Base-by-base conservation (phyloP, 2,888 invertebrate genomes). In the Drosophila austrosaltans region DNA sequence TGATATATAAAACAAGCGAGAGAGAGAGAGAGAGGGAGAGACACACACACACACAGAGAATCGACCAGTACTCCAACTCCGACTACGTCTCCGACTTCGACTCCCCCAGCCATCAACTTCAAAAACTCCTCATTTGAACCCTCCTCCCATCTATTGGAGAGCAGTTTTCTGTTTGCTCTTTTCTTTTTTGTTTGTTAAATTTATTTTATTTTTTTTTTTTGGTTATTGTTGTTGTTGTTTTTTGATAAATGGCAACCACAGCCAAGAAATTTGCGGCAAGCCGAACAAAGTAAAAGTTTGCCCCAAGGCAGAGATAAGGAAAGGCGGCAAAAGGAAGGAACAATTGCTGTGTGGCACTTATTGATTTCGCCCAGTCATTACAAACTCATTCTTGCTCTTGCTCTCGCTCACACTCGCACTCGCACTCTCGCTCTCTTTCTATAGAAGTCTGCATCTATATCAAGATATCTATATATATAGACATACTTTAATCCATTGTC, bases 191-290 rank as follows among this genome's bases (percentile, higher is more conserved):
- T 48, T 48, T 48, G 22, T 25, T 48, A 25, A 10, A 25, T 22
- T 48, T 25, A 7, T 0, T 44, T 44, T 16, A 16, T 25, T 48
- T 48, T 48, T 3, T 22, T 22, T 22, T 48, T 48, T 12, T 25
- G 8, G 22, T 48, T 48, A 10, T 48, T 22, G 22, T 48, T 48
- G 48, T 48, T 48, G 48, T 48, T 48, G 22, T 48, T 48, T 5
- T 79, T 74, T 79, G 79, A 79, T 79, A 82, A 79, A 79, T 82
- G 82, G 80, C 71, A 71, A 36, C 48, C 44, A 65, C 62, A 77
- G 72, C 70, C 65, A 64, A 75, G 67, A 81, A 76, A 76, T 69
- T 69, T 77, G 75, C 66, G 82, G 78, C 83, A 72, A 78, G 76
- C 68, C 73, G 73, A 72, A 3, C 25, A 48, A 78, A 82, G 77